Evolutionary conservation across 2,888 invertebrate species (phyloP).

Genomic region (Latrodectus hesperus): DNA sequence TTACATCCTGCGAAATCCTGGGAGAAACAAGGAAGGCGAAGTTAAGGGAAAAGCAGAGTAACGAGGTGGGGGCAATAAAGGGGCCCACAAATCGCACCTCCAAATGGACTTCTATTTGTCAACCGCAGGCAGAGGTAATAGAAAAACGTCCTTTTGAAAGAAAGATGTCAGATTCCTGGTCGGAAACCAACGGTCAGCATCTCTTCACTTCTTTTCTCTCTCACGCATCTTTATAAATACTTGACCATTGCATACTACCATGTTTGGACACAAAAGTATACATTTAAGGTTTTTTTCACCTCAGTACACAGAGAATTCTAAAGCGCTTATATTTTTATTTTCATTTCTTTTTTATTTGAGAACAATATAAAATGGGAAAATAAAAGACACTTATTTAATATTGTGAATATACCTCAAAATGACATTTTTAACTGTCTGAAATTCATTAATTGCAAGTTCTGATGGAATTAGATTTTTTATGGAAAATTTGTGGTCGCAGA

Average conservation of each 20-base stretch:
- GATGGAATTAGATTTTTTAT: no score
- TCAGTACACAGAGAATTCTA: no score
- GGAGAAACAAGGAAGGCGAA: no score
- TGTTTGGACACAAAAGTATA: slow-evolving; percentile 1
- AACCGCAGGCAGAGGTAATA: slow-evolving; percentile 43
- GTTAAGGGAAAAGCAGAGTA: slow-evolving; percentile 11
- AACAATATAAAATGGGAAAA: no score
- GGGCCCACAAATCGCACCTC: slow-evolving; percentile 49
- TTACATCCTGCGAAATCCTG: no score
- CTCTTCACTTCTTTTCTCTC: not conserved
- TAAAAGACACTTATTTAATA: no score
- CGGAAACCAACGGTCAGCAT: not conserved
- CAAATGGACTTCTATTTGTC: slow-evolving; percentile 54
- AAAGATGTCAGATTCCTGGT: not conserved
- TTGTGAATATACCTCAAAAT: no score
- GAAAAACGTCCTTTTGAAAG: slow-evolving; percentile 21
- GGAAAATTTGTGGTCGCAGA: no score
- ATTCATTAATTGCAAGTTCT: no score
- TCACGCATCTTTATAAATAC: slow-evolving; percentile 12
- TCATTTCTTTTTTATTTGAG: no score
- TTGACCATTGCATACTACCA: not conserved
- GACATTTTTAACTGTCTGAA: no score
- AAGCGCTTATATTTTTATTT: no score
- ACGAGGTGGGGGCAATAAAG: slow-evolving; percentile 43
- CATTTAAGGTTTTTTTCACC: not conserved